phyloP scores from a whole-genome alignment of 2,113 vertebrate species.

The Apistogramma diplotaenia region DNA sequence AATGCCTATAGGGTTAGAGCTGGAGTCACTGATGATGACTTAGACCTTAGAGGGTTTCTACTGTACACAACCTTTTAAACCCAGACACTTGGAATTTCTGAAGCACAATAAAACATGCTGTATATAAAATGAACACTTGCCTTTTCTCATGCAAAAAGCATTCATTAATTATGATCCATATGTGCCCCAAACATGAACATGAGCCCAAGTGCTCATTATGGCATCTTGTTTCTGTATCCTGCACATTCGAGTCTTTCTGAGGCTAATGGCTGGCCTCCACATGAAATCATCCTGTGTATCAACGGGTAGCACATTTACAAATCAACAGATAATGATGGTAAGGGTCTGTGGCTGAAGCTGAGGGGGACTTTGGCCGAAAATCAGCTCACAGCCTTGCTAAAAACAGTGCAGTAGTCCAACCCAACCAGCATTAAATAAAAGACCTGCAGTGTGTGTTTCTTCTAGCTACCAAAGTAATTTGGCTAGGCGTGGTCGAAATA shows the following conservation, averaged over 20 bases:
- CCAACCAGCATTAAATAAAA: no score
- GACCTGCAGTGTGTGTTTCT: neutral
- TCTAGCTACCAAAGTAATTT: neutral
- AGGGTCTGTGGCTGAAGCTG: neutral
- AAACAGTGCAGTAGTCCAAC: no score
- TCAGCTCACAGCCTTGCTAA: neutral
- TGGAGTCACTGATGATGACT: neutral
- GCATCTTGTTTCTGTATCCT: neutral
- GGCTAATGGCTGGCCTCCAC: neutral
- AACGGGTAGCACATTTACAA: neutral
- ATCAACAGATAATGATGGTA: neutral
- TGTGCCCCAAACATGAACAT: neutral
- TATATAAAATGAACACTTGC: neutral
- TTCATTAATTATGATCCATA: constrained; percentile 36
- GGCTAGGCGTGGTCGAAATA: neutral
- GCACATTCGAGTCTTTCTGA: neutral
- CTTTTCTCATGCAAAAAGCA: constrained; percentile 3
- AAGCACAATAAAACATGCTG: neutral
- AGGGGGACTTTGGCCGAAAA: neutral
- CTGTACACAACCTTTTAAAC: neutral
- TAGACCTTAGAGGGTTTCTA: neutral
- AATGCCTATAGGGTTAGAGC: neutral
- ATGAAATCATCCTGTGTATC: neutral
- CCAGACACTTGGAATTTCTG: neutral
- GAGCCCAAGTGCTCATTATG: neutral